phyloP scores from a whole-genome alignment of 2,888 invertebrate genomes.

The Rosalia funebris region DNA sequence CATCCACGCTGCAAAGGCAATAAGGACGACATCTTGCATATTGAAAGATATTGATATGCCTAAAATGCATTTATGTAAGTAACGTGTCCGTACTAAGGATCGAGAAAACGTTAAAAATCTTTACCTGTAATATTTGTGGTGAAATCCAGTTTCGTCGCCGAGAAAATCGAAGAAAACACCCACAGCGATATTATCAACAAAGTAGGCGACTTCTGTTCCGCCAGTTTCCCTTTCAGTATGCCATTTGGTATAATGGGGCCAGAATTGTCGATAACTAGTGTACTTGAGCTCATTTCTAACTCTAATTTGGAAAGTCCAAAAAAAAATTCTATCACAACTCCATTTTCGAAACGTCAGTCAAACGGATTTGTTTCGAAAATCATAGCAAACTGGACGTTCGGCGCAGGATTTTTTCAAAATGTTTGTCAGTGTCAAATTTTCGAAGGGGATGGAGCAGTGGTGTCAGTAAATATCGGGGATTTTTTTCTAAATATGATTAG shows the following conservation, averaged over 20 bases:
- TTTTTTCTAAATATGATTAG: slow-evolving; percentile 10
- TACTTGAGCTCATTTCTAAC: slow-evolving; percentile 51
- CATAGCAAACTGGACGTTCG: slow-evolving; percentile 12
- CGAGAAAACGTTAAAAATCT: too few species aligned
- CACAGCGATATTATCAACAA: slow-evolving; percentile 49
- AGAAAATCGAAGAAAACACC: slow-evolving; percentile 54
- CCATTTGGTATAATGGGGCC: slow-evolving; percentile 28
- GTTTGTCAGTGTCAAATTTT: slow-evolving; percentile 38
- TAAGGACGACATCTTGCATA: slow-evolving; percentile 53
- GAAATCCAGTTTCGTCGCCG: slow-evolving; percentile 52
- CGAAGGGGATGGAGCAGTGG: neutral
- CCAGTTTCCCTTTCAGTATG: slow-evolving; percentile 27
- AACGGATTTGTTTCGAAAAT: slow-evolving; percentile 14
- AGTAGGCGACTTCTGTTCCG: slow-evolving; percentile 38
- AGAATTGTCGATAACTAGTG: slow-evolving; percentile 51
- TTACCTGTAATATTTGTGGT: slow-evolving; percentile 54
- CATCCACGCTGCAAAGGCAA: slow-evolving; percentile 52
- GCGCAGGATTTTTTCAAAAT: slow-evolving; percentile 4
- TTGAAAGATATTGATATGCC: slow-evolving; percentile 54
- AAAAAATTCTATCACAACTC: slow-evolving; percentile 11
- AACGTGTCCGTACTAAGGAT: neutral
- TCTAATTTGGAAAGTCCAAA: slow-evolving; percentile 21
- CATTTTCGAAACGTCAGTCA: slow-evolving; percentile 29
- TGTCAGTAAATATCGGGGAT: neutral
- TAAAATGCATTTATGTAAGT: slow-evolving; percentile 31